phyloP scores from a whole-genome alignment of 2,888 invertebrate genomes.

The Baccha elongata region DNA sequence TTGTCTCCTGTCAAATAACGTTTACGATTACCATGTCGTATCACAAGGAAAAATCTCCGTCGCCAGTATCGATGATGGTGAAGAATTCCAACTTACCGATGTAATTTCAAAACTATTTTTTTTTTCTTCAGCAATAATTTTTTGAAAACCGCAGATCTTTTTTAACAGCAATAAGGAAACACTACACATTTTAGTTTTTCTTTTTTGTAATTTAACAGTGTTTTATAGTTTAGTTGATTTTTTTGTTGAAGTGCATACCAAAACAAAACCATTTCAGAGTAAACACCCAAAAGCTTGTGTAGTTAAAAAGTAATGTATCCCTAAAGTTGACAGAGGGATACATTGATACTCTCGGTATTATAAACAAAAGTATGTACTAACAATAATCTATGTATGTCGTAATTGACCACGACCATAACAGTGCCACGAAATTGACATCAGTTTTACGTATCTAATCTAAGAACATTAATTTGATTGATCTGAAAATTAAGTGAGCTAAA shows the following conservation, averaged over 20 bases:
- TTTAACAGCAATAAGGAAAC: slow-evolving; percentile 66
- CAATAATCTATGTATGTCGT: too few species aligned
- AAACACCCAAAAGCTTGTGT: not conserved
- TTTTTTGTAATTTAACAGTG: slow-evolving; percentile 29
- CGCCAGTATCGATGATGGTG: slow-evolving; percentile 95
- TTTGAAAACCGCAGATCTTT: slow-evolving; percentile 44
- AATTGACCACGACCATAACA: not conserved
- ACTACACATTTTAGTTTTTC: slow-evolving; percentile 35
- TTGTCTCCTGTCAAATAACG: slow-evolving; percentile 90
- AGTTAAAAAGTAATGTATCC: slow-evolving; percentile 1
- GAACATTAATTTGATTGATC: too few species aligned
- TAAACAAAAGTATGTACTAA: slow-evolving; percentile 6
- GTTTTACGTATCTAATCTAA: not conserved
- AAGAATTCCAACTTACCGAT: slow-evolving; percentile 92
- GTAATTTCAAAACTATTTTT: slow-evolving; percentile 84
- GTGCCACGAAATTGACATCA: not conserved
- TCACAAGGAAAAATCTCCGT: slow-evolving; percentile 97
- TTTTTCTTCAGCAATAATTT: slow-evolving; percentile 27
- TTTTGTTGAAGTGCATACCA: slow-evolving; percentile 5
- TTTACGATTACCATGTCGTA: slow-evolving; percentile 94
- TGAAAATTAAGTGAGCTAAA: too few species aligned
- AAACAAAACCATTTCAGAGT: slow-evolving; percentile 28
- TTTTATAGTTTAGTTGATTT: slow-evolving; percentile 15
- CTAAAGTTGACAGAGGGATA: slow-evolving; percentile 47
- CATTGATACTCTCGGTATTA: too few species aligned